Base-by-base conservation (phyloP, 2,797 vertebrate genomes). In the Tiaroga cobitis region DNA sequence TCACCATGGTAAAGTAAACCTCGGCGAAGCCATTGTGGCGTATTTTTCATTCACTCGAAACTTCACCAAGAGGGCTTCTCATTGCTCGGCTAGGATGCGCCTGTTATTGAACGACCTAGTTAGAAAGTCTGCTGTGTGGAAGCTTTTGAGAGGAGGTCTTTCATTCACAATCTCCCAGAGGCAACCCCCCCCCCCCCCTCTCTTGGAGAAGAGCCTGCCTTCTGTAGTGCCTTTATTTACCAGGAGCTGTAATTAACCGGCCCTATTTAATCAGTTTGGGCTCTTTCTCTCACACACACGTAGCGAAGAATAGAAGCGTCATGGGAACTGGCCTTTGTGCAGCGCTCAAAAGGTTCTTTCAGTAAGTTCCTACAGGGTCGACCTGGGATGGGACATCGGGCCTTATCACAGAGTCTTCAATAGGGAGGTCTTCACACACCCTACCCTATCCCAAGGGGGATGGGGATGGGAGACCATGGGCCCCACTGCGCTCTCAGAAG, bases 271-370 rank as follows among this genome's bases (percentile, higher is more conserved):
- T 94, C 92, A 93, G 92, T 73, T 79, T 86, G 82, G 43, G 43
- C 63, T 81, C 65, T 75, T 85, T 79, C 74, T 69, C 80, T 32
- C 86, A 81, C 87, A 89, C 83, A 90, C 86, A 85, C 78, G 89
- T 77, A 32, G 34, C 24, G 78, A 74, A 90, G 91, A 93, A 90
- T 88, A 56, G 89, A 76, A 90, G 92, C 94, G 96, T 96, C 95
- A 95, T 96, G 93, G 93, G 92, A 90, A 88, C 90, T 86, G 89
- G 86, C 91, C 93, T 95, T 96, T 97, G 95, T 96, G 92, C 88
- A 7, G 91, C 88, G 89, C 85, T 80, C 85, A 69, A 89, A 90
- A 92, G 90, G 92, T 90, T 90, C 88, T 80, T 91, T 89, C 87
- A 32, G 89, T 88, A 32, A 86, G 88, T 87, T 87, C 86, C 89